Conservation (phyloP, 2,888 invertebrate genomes). For the Trachelus iudaicus region DNA sequence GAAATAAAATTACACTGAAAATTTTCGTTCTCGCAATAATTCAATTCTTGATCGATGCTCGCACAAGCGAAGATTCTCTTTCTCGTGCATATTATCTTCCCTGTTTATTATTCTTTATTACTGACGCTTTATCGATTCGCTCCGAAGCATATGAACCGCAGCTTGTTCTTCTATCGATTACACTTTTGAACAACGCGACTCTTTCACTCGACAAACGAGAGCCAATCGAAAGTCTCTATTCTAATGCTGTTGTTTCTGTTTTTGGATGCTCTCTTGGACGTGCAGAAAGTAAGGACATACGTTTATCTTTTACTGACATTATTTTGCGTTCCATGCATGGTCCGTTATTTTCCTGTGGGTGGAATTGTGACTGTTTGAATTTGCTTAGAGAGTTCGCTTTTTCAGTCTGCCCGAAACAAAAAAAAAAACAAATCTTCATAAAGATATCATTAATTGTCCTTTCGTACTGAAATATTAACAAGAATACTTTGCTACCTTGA, state of each 20-base stretch:
- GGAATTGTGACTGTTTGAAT: not conserved
- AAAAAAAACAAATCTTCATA: not conserved
- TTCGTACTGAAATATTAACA: not conserved
- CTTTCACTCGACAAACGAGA: not conserved
- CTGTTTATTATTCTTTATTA: not conserved
- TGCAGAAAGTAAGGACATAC: conserved; percentile 53
- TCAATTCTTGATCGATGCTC: not conserved
- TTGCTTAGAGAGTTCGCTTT: conserved; percentile 1
- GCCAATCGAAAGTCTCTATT: conserved; percentile 16
- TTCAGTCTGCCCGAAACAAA: conserved; percentile 3
- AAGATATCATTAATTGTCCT: not conserved
- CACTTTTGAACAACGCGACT: not conserved
- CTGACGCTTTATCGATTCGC: not conserved
- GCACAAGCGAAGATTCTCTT: not conserved
- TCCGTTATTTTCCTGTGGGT: not conserved
- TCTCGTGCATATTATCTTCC: not conserved
- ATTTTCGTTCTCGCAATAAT: not conserved
- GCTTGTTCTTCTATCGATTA: not conserved
- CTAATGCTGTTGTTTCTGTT: conserved; percentile 31
- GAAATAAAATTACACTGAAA: not conserved
- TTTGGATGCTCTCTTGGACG: conserved; percentile 42
- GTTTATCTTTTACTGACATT: conserved; percentile 11
- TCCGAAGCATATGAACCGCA: not conserved
- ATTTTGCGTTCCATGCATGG: not conserved
- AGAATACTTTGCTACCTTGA: not conserved